phyloP scores from a whole-genome alignment of 1,140 invertebrate species.

The Chrysopa pallens region DNA sequence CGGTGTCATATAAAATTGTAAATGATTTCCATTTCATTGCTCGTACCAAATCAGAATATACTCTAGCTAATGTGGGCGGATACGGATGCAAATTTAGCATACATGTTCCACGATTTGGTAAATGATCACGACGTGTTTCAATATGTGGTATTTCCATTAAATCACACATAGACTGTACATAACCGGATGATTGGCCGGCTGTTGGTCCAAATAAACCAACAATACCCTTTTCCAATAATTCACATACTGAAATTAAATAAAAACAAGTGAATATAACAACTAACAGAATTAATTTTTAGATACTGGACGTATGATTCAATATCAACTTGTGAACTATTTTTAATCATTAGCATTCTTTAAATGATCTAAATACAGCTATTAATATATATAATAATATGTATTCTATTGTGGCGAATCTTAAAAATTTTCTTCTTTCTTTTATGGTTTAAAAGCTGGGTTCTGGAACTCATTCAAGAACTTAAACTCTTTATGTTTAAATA shows the following conservation, averaged over 20 bases:
- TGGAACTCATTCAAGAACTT: too few relatives aligned
- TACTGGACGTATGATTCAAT: too few relatives aligned
- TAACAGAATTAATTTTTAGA: too few relatives aligned
- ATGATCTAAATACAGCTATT: too few relatives aligned
- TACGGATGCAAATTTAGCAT: conserved; percentile 73
- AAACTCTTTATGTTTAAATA: too few relatives aligned
- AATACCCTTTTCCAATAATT: conserved; percentile 33
- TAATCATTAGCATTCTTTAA: too few relatives aligned
- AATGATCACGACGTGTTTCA: conserved; percentile 47
- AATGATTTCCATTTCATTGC: conserved; percentile 65
- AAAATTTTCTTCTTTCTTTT: too few relatives aligned
- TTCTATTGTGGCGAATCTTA: too few relatives aligned
- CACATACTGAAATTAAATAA: conserved; percentile 15
- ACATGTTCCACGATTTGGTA: conserved; percentile 35
- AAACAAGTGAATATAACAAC: too few relatives aligned
- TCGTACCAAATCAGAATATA: conserved; percentile 51
- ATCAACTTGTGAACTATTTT: too few relatives aligned
- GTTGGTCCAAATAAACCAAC: conserved; percentile 71
- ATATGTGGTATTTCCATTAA: conserved; percentile 76
- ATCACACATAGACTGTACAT: conserved; percentile 77
- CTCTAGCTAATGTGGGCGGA: conserved; percentile 45
- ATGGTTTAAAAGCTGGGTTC: too few relatives aligned
- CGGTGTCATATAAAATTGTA: conserved; percentile 69
- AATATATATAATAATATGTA: too few relatives aligned
- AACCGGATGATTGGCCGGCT: conserved; percentile 36